Evolutionary conservation across 2,113 vertebrate genomes (phyloP).

Genomic region (Mugil cephalus): DNA sequence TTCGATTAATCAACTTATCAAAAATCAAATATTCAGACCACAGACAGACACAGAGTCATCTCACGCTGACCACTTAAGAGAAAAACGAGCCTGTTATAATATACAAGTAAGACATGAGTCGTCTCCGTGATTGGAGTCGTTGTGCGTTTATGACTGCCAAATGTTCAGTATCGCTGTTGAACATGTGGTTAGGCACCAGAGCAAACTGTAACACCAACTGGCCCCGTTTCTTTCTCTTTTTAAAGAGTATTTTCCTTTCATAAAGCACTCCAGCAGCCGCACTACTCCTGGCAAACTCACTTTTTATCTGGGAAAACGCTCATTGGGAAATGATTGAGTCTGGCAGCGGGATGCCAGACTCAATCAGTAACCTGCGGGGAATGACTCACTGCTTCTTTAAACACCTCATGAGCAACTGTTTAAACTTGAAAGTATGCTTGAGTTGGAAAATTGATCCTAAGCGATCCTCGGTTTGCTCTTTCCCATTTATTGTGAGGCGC

Average conservation of each 20-base stretch:
- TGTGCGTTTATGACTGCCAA: not conserved
- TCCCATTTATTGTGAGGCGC: not conserved
- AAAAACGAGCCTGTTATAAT: not conserved
- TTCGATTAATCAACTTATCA: not conserved
- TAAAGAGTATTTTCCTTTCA: not conserved
- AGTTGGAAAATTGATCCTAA: not conserved
- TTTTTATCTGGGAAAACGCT: slow-evolving; percentile 39
- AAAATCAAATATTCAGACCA: not conserved
- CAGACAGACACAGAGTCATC: not conserved
- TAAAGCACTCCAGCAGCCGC: slow-evolving; percentile 11
- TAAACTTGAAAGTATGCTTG: not conserved
- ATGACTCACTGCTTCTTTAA: slow-evolving; percentile 7
- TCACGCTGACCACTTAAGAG: not conserved
- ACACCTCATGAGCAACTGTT: slow-evolving; percentile 11
- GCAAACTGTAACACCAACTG: slow-evolving; percentile 10
- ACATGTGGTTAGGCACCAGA: not conserved
- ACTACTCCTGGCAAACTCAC: slow-evolving; percentile 1
- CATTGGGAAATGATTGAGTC: slow-evolving; percentile 41
- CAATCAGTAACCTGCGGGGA: slow-evolving; percentile 36
- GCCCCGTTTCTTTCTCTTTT: slow-evolving; percentile 15
- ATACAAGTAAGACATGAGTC: not conserved
- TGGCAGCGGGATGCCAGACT: slow-evolving; percentile 52
- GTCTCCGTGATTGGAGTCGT: not conserved
- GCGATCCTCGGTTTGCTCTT: not conserved
- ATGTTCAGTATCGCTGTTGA: not conserved